These are phyloP conservation scores for Cryptophagus acutangulus DNA, from an alignment of 2,888 invertebrate species.

Conservation along the genomic window DNA sequence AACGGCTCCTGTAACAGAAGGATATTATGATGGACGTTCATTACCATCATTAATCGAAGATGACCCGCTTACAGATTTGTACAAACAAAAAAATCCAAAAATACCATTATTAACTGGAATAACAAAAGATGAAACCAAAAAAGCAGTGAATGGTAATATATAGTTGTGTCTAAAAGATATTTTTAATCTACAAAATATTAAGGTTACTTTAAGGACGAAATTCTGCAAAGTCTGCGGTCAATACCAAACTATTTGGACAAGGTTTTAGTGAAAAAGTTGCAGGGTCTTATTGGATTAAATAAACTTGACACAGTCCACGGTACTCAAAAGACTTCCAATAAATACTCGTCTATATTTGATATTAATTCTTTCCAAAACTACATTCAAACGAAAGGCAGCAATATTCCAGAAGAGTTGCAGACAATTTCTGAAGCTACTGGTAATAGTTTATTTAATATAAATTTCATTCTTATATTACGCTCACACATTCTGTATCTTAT, in stretches of 20 bases:
- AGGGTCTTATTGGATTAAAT: conserved; percentile 28
- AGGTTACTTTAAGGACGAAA: conserved; percentile 43
- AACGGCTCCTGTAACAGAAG: conserved; percentile 66
- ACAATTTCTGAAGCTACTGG: conserved; percentile 60
- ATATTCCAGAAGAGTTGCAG: conserved; percentile 49
- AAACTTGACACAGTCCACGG: conserved; percentile 6
- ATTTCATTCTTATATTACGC: background rate
- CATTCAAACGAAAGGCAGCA: conserved; percentile 34
- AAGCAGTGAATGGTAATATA: conserved; percentile 55
- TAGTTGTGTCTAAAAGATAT: background rate
- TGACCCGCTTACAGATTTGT: conserved; percentile 58
- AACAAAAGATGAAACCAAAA: conserved; percentile 66
- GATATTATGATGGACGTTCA: conserved; percentile 59
- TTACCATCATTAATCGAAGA: conserved; percentile 63
- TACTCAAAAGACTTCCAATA: conserved; percentile 12
- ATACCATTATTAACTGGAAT: conserved; percentile 70
- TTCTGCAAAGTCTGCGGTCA: conserved; percentile 42
- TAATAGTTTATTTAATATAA: conserved; percentile 31
- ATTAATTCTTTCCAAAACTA: conserved; percentile 39
- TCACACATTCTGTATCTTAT: background rate
- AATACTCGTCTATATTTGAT: conserved; percentile 15
- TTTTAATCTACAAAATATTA: conserved; percentile 14
- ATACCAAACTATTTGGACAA: conserved; percentile 47
- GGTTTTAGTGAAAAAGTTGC: conserved; percentile 45
- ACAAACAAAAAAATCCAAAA: conserved; percentile 50